These are phyloP conservation scores for Desmodus rotundus DNA, from an alignment of 2,113 vertebrate species.

Conservation along the genomic window DNA sequence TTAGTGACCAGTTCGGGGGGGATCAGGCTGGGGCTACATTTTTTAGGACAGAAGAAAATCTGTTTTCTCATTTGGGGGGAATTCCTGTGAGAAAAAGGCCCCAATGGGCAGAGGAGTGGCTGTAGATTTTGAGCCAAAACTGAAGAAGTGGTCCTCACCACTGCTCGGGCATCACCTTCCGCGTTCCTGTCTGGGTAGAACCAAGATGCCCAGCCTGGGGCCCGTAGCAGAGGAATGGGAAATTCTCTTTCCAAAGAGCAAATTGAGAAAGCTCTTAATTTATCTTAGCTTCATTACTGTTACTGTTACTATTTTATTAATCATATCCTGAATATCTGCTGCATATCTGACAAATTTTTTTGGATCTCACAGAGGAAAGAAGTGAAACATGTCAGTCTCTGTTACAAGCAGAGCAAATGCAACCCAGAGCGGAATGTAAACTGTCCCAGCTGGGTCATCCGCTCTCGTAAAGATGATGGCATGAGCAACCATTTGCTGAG, in stretches of 20 bases:
- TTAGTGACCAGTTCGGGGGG: constrained; percentile 43
- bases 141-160: not conserved
- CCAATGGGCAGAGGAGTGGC: not conserved
- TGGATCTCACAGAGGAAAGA: not conserved
- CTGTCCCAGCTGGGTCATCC: not conserved
- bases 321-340: not conserved
- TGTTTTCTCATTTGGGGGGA: not conserved
- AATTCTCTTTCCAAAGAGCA: not conserved
- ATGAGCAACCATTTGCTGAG: not conserved
- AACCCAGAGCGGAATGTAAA: not conserved
- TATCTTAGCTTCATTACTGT: not conserved
- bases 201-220: not conserved
- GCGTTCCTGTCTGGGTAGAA: not conserved
- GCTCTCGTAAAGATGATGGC: not conserved
- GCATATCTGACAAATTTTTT: not conserved
- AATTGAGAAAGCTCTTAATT: not conserved
- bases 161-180: not conserved
- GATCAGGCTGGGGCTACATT: not conserved
- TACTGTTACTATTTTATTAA: not conserved
- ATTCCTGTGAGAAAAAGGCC: not conserved
- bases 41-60: not conserved
- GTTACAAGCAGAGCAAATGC: not conserved
- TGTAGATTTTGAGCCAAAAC: not conserved
- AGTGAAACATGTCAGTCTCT: not conserved
- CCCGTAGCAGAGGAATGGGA: accelerated